Percentiles rank a stretch among this genome's conserved stretches.
Conservation (phyloP, 2,888 invertebrate species). For the Slavum lentiscoides region DNA sequence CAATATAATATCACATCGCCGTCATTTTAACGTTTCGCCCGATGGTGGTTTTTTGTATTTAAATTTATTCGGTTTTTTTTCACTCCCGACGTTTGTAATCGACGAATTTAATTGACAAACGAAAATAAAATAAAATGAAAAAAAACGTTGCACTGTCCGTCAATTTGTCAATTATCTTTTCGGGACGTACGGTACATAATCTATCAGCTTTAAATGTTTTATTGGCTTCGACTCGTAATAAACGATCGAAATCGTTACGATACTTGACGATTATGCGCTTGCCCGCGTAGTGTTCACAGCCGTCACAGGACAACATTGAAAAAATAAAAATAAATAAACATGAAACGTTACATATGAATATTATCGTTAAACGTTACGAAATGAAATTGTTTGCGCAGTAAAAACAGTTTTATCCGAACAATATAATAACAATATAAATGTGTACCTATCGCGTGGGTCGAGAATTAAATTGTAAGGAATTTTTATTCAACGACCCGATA, state of each 20-base stretch:
- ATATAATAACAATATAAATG: background rate
- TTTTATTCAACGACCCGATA: background rate
- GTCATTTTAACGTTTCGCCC: background rate
- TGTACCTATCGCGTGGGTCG: background rate
- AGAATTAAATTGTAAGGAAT: background rate
- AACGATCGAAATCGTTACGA: background rate
- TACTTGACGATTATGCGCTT: background rate
- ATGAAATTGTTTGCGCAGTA: background rate
- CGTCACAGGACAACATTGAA: background rate
- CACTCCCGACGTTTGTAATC: background rate
- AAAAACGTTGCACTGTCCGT: conserved; percentile 1
- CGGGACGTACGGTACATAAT: background rate
- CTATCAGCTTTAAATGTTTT: conserved; percentile 9
- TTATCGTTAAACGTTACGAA: background rate
- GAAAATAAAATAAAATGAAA: background rate
- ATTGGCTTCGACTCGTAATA: background rate
- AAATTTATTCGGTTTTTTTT: conserved; percentile 15
- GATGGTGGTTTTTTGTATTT: conserved; percentile 16
- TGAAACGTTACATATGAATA: background rate
- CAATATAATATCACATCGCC: background rate
- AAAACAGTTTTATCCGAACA: background rate
- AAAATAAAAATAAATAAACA: background rate
- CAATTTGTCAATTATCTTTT: conserved; percentile 20
- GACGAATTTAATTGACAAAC: conserved; percentile 10
- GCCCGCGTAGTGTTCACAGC: background rate